Conservation (phyloP, 92 coral and sea anemone species). For the Blastomussa wellsi region DNA sequence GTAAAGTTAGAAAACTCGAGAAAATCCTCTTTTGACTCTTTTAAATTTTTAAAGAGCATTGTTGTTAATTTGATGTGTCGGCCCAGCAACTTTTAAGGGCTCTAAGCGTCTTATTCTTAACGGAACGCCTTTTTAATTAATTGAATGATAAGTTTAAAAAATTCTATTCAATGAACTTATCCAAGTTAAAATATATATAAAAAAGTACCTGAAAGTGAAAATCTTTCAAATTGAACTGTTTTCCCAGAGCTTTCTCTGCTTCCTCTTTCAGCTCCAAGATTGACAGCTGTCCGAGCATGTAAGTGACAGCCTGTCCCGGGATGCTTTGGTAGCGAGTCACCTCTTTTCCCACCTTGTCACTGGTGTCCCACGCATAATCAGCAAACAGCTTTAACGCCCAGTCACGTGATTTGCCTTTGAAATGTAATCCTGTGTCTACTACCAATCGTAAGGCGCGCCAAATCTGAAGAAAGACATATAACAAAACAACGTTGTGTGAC, state of each 20-base stretch:
- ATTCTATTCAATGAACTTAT: not conserved
- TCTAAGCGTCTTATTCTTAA: too few relatives aligned
- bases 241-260: slow-evolving; percentile 52
- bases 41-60: too few relatives aligned
- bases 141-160: too few relatives aligned
- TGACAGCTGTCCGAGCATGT: slow-evolving; percentile 65
- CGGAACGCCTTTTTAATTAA: too few relatives aligned
- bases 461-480: slow-evolving; percentile 52
- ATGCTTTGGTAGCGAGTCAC: slow-evolving; percentile 82
- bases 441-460: slow-evolving; percentile 76
- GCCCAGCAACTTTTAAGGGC: too few relatives aligned
- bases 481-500: too few relatives aligned
- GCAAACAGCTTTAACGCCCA: slow-evolving; percentile 55
- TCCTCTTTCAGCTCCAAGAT: slow-evolving; percentile 61
- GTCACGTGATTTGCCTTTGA: slow-evolving; percentile 70
- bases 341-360: slow-evolving; percentile 70
- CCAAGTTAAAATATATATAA: not conserved
- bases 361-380: slow-evolving; percentile 76
- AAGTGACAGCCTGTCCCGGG: slow-evolving; percentile 78
- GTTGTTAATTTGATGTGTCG: too few relatives aligned
- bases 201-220: slow-evolving; percentile 69
- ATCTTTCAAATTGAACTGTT: slow-evolving; percentile 58
- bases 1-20: too few relatives aligned
- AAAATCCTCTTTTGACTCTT: too few relatives aligned
- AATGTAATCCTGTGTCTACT: slow-evolving; percentile 66